Evolutionary conservation across 2,113 vertebrate genomes (phyloP).

Genomic region (Ranitomeya variabilis): DNA sequence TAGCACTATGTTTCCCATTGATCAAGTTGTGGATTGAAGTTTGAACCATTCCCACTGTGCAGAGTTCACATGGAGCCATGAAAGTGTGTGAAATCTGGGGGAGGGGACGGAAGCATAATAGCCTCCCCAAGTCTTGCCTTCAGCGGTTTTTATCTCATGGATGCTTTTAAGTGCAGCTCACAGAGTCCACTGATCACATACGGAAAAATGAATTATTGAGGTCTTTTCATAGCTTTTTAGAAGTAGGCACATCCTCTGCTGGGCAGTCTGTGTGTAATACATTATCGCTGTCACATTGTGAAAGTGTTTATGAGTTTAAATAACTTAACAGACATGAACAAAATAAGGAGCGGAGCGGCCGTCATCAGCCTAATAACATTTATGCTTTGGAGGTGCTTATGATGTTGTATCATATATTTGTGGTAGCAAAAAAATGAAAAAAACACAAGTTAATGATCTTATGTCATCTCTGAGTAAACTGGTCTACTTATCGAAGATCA

Average conservation of each 20-base stretch:
- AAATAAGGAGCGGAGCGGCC: constrained; percentile 1
- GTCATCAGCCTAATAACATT: not conserved
- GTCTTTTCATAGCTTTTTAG: constrained; percentile 40
- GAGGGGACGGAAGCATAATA: constrained; percentile 52
- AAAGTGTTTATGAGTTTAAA: constrained; percentile 38
- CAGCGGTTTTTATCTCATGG: constrained; percentile 45
- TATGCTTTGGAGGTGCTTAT: not conserved
- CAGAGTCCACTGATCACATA: constrained; percentile 48
- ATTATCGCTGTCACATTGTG: constrained; percentile 17
- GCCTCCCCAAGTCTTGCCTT: constrained; percentile 53
- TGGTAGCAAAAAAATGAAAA: not conserved
- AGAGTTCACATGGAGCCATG: constrained; percentile 48
- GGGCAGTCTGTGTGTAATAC: constrained; percentile 16
- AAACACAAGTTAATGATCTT: not conserved
- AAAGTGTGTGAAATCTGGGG: constrained; percentile 53
- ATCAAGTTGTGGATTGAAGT: constrained; percentile 54
- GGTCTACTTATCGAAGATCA: not conserved
- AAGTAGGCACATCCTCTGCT: constrained; percentile 36
- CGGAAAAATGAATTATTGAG: constrained; percentile 41
- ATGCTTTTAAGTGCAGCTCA: constrained; percentile 47
- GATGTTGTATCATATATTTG: not conserved
- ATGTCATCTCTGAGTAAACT: not conserved
- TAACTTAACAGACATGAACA: constrained; percentile 12
- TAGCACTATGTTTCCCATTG: constrained; percentile 44
- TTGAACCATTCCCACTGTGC: constrained; percentile 52